These are phyloP conservation scores for Neostethus bicornis DNA, from an alignment of 2,797 vertebrate species.

Conservation along the genomic window DNA sequence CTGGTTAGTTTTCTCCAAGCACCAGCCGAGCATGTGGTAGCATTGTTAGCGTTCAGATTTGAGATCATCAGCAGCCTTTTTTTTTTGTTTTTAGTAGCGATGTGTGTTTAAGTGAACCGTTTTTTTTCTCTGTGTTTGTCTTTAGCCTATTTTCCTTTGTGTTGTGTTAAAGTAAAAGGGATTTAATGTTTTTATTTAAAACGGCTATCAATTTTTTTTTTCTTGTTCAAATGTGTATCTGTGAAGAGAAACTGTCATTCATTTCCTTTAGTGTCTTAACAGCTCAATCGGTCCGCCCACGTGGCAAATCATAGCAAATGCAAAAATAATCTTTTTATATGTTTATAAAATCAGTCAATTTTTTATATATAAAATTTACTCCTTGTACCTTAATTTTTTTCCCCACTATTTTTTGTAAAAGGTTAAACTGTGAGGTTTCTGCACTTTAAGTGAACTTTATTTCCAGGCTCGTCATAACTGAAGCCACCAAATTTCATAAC, in stretches of 20 bases:
- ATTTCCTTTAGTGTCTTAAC: background rate
- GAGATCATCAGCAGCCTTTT: conserved; percentile 27
- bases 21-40: conserved; percentile 44
- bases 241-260: background rate
- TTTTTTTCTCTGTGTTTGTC: background rate
- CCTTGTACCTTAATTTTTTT: background rate
- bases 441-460: background rate
- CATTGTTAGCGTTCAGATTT: conserved; percentile 15
- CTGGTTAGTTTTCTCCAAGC: conserved; percentile 32
- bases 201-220: background rate
- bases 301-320: background rate
- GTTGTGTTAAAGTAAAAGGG: background rate
- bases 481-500: background rate
- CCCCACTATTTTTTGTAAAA: background rate
- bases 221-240: background rate
- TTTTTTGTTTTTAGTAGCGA: conserved; percentile 14
- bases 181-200: conserved; percentile 2
- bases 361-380: background rate
- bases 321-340: background rate
- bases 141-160: background rate
- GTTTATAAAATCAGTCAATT: background rate
- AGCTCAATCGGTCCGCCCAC: background rate
- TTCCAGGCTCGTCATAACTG: background rate
- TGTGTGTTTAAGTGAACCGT: conserved; percentile 14
- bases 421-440: background rate